Evolutionary conservation across 2,888 invertebrate species (phyloP).

Genomic region (Amblyteles armatorius): DNA sequence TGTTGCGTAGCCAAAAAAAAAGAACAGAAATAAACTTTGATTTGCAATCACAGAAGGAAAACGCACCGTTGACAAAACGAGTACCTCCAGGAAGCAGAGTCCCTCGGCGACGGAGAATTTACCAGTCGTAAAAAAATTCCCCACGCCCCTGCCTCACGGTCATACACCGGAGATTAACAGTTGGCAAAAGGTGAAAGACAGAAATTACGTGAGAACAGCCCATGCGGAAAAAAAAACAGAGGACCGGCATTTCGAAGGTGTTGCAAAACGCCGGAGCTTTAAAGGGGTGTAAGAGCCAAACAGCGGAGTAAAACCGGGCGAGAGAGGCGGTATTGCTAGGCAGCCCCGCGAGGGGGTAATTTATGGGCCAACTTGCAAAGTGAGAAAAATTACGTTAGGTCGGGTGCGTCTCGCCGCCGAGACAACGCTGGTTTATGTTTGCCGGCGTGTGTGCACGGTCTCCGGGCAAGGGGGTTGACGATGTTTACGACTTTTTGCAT

Average conservation of each 20-base stretch:
- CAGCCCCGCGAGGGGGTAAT: slow-evolving; percentile 73
- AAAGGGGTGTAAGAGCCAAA: slow-evolving; percentile 59
- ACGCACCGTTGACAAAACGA: slow-evolving; percentile 17
- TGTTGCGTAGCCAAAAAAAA: background rate
- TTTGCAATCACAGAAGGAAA: background rate
- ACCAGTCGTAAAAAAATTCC: slow-evolving; percentile 36
- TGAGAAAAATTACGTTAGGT: slow-evolving; percentile 83
- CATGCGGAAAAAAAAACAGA: slow-evolving; percentile 20
- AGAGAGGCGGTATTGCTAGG: slow-evolving; percentile 39
- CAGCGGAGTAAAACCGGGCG: slow-evolving; percentile 61
- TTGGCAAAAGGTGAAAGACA: slow-evolving; percentile 3
- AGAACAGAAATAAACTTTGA: slow-evolving; percentile 12
- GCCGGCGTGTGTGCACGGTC: slow-evolving; percentile 53
- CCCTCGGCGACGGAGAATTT: slow-evolving; percentile 23
- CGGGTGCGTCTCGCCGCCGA: slow-evolving; percentile 73
- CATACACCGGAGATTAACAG: slow-evolving; percentile 32
- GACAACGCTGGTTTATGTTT: slow-evolving; percentile 79
- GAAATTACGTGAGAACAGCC: slow-evolving; percentile 16
- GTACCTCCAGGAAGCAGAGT: slow-evolving; percentile 10
- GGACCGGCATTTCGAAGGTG: slow-evolving; percentile 31
- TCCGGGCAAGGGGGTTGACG: slow-evolving; percentile 67
- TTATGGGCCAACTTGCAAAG: slow-evolving; percentile 82
- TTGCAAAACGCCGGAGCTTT: slow-evolving; percentile 61
- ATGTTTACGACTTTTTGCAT: slow-evolving; percentile 79
- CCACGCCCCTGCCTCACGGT: background rate